Conservation (phyloP, 2,888 invertebrate genomes). For the Heliconius sara region DNA sequence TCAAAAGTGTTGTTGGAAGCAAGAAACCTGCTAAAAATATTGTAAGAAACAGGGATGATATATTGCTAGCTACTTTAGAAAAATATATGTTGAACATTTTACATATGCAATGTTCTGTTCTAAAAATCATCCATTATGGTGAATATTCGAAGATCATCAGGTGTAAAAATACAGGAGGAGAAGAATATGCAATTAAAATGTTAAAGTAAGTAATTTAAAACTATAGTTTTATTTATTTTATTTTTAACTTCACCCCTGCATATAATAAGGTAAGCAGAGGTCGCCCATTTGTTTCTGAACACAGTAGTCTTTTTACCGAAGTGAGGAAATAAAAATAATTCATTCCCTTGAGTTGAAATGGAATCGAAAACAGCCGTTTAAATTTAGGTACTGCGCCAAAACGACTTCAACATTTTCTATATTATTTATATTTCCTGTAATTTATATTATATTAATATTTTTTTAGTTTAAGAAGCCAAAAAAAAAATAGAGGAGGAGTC, state of each 20-base stretch:
- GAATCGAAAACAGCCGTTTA: background rate
- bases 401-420: background rate
- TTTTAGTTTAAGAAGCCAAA: constrained; percentile 16
- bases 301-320: background rate
- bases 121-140: constrained; percentile 54
- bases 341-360: background rate
- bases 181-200: constrained; percentile 58
- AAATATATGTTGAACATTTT: constrained; percentile 48
- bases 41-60: constrained; percentile 9
- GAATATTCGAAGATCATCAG: constrained; percentile 59
- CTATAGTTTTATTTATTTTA: background rate
- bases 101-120: constrained; percentile 49
- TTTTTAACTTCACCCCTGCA: too few relatives aligned
- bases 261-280: too few relatives aligned
- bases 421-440: background rate
- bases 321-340: background rate
- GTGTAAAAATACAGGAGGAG: constrained; percentile 51
- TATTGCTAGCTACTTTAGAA: constrained; percentile 46
- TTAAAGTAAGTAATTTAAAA: constrained; percentile 54
- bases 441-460: background rate
- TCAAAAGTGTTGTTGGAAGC: background rate
- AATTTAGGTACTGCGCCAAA: background rate
- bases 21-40: constrained; percentile 2
- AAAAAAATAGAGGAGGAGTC: constrained; percentile 26
- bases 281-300: background rate